phyloP scores from a whole-genome alignment of 1,140 invertebrate species.

The Venustaconcha ellipsiformis region DNA sequence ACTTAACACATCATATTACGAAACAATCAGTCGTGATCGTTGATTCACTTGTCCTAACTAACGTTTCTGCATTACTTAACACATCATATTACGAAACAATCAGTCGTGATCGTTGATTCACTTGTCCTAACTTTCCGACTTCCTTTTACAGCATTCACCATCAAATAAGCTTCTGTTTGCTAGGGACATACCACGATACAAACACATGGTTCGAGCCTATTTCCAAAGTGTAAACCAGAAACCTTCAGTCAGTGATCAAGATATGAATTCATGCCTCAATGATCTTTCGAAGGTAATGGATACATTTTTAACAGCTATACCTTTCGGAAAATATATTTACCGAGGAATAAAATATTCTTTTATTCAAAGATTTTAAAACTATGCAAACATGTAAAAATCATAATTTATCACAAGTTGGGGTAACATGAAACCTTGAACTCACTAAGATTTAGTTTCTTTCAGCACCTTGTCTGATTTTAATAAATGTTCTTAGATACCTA shows the following conservation, averaged over 20 bases:
- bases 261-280: slow-evolving; percentile 97
- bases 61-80: not conserved
- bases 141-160: slow-evolving; percentile 61
- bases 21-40: not conserved
- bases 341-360: not conserved
- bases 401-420: not conserved
- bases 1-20: not conserved
- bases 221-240: slow-evolving; percentile 76
- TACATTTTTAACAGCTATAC: not conserved
- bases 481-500: no score
- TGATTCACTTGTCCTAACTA: not conserved
- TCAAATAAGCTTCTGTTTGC: slow-evolving; percentile 68
- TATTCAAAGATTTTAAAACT: not conserved
- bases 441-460: no score
- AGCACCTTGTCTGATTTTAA: no score
- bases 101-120: not conserved
- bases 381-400: not conserved
- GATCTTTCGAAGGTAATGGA: slow-evolving; percentile 90
- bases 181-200: slow-evolving; percentile 67
- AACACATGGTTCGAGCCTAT: slow-evolving; percentile 68
- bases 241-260: slow-evolving; percentile 97
- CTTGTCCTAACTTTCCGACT: not conserved
- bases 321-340: not conserved
- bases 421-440: no score
- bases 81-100: not conserved